Evolutionary conservation across 2,888 invertebrate species (phyloP), one percentile per base, ranked within the genome.

Genomic region (Helleia helle): DNA sequence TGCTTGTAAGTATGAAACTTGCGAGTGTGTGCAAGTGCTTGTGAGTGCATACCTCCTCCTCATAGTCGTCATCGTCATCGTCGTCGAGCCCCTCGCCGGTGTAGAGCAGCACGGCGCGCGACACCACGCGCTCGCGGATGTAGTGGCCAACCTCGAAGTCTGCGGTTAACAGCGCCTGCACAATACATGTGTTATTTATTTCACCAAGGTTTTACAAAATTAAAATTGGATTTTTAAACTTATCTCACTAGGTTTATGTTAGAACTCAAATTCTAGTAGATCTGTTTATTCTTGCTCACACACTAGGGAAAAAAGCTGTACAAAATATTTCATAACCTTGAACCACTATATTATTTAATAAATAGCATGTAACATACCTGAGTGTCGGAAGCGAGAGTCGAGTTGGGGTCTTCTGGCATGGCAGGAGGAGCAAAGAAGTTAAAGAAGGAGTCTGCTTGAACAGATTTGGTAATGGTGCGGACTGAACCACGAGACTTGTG

Each of bases 61-160:
- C 90, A 43, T 90, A 90, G 48, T 92, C 91, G 45, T 92, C 90
- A 41, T 91, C 91, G 30, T 91, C 93, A 43, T 93, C 93, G 43
- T 93, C 93, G 59, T 93, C 93, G 37, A 93, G 87, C 18, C 88
- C 89, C 73, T 93, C 93, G 64, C 99, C 99, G 46, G 99, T 99
- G 83, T 92, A 99, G 68, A 95, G 97, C 36, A 99, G 89, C 40
- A 98, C 95, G 43, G 99, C 99, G 67, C 96, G 91, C n/a, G 99
- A 97, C 49, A 99, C 93, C 52, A 99, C 93, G 52, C 97, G 90
- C 76, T 99, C 98, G 56, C 97, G 91, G 68, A 99, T 92, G 77
- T 97, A 96, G 84, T 99, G 99, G 2, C 99, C 99, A 71, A 99
- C 94, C 87, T 99, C 99, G 79, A 97, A 99, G 85, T 99, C 99